phyloP scores from a whole-genome alignment of 2,113 vertebrate species.

The Willisornis vidua region DNA sequence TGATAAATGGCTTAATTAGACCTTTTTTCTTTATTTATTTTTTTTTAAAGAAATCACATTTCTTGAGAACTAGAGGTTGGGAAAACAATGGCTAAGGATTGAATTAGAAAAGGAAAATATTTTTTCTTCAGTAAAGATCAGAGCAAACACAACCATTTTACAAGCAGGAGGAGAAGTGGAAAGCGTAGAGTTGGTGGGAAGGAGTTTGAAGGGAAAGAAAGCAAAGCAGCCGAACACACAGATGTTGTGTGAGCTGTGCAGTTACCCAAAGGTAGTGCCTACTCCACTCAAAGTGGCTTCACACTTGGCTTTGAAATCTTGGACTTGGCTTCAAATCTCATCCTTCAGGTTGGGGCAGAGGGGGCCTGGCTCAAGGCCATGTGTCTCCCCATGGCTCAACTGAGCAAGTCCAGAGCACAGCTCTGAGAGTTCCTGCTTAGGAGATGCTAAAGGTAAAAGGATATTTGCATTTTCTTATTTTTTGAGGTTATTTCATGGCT shows the following conservation, averaged over 20 bases:
- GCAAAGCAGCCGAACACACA: neutral
- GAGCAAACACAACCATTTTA: neutral
- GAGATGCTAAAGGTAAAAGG: neutral
- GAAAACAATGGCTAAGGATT: conserved; percentile 59
- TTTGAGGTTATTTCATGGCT: neutral
- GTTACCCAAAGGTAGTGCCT: neutral
- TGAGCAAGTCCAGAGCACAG: neutral
- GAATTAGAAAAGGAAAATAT: conserved; percentile 65
- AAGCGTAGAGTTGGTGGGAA: neutral
- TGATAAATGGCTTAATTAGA: conserved; percentile 76
- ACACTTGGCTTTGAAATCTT: neutral
- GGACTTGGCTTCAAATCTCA: too few species aligned
- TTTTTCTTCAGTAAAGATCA: conserved; percentile 39
- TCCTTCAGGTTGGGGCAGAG: neutral
- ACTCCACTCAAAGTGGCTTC: neutral
- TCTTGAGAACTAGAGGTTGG: conserved; percentile 31
- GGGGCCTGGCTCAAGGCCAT: neutral
- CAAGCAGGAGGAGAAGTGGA: neutral
- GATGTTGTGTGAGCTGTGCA: neutral
- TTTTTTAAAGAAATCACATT: conserved; percentile 33
- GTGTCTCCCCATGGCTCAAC: neutral
- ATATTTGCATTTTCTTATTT: neutral
- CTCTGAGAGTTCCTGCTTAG: neutral
- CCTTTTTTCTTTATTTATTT: neutral
- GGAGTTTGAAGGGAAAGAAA: neutral